Base-by-base conservation (phyloP, 2,797 vertebrate genomes). In the Galaxias olidus region DNA sequence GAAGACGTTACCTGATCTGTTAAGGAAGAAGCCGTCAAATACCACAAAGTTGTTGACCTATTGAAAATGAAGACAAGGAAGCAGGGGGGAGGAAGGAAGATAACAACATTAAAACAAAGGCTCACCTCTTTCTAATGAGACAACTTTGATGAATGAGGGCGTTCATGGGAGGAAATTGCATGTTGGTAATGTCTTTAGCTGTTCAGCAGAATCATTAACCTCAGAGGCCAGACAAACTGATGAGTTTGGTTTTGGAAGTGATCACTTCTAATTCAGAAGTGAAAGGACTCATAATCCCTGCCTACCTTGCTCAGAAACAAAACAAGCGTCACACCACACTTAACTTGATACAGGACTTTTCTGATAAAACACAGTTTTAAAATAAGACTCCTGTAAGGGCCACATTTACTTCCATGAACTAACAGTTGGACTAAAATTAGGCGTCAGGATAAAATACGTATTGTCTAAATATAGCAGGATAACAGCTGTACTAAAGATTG, bases 21-120 rank as follows among this genome's bases (percentile, higher is more conserved):
- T 92, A 68, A 88, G 79, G 85, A 98, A 98, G 86, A 97, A 98
- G 59, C 94, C 93, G n/a, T 94, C 92, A 60, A 97, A 98, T 46
- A 97, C 93, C 81, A 98, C 96, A 73, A 98, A 98, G 89, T 98
- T 97, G 86, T 98, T 98, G 72, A 96, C 96, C 96, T 98, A 67
- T 49, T 68, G 55, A 75, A 64, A 1, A 57, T 64, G 1, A 10
- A n/a, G 56, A 15, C 41, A 20, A 43, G 42, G 47, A 9, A 9
- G 15, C n/a, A 59, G 44, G 12, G 12, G 41, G 4, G 40, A 17
- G 15, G 15, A 12, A 64, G 52, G 47, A 46, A 12, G 68, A 43
- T 49, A 2, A 30, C 30, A 51, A 51, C 0, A 13, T 17, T 19
- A 12, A 19, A 19, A 53, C 50, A 52, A 18, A 52, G 50, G 15